A percentile compares a stretch with the other conserved stretches of the same genome.
phyloP scores from a whole-genome alignment of 2,797 vertebrate genomes.

The Protosalanx chinensis region DNA sequence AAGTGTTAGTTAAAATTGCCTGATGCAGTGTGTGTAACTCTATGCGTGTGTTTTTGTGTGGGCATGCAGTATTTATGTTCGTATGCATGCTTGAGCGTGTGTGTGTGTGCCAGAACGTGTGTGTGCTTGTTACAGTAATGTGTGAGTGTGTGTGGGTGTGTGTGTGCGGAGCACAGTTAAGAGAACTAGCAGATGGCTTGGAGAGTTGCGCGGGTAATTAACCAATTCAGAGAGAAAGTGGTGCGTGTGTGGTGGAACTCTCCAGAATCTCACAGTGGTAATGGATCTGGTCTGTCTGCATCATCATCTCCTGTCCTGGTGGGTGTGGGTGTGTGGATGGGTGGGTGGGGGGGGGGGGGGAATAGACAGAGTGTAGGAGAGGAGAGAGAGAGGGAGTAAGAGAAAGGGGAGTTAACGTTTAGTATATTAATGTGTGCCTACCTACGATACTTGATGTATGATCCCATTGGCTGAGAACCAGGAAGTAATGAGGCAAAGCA shows the following conservation, averaged over 20 bases:
- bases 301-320: slow-evolving; percentile 10
- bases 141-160: background rate
- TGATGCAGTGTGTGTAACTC: background rate
- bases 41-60: background rate
- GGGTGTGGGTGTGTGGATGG: background rate
- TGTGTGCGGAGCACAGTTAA: slow-evolving; percentile 3
- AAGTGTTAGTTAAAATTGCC: too few species aligned
- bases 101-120: background rate
- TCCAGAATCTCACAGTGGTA: slow-evolving; percentile 21
- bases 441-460: slow-evolving; percentile 35
- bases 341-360: slow-evolving; percentile 5
- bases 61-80: background rate
- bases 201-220: slow-evolving; percentile 23
- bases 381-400: background rate
- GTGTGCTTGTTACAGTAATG: background rate
- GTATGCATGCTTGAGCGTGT: slow-evolving; percentile 13
- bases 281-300: slow-evolving; percentile 12
- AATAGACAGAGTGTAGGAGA: background rate
- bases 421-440: slow-evolving; percentile 1
- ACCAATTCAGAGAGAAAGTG: slow-evolving; percentile 2
- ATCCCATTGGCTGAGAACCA: slow-evolving; percentile 56
- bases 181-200: slow-evolving; percentile 15
- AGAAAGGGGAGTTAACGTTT: background rate
- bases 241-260: slow-evolving; percentile 12
- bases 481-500: slow-evolving; percentile 61